Conservation (phyloP, 1,140 invertebrate genomes). For the Camponotus pennsylvanicus region DNA sequence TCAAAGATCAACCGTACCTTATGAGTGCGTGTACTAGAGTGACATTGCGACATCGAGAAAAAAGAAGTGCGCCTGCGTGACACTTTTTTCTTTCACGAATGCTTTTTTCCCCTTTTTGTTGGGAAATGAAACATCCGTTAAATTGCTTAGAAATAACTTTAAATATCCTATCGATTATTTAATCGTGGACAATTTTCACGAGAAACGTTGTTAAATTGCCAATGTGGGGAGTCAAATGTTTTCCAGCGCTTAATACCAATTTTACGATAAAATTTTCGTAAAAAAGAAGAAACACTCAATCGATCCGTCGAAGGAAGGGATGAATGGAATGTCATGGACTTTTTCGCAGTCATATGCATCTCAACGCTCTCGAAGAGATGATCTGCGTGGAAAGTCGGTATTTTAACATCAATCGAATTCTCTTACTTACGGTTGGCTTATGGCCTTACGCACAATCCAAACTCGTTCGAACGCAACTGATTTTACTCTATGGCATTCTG, state of each 20-base stretch:
- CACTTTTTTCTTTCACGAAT: neutral
- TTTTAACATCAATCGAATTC: slow-evolving; percentile 23
- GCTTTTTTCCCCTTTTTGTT: neutral
- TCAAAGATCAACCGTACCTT: neutral
- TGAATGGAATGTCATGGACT: neutral
- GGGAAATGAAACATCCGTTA: neutral
- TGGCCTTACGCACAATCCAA: slow-evolving; percentile 40
- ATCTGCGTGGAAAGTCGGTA: neutral
- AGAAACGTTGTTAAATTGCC: neutral
- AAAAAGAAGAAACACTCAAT: neutral
- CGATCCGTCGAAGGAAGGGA: neutral
- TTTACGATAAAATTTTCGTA: slow-evolving; percentile 7
- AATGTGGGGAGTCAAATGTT: neutral
- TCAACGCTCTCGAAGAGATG: neutral
- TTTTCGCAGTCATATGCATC: neutral
- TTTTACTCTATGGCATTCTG: slow-evolving; percentile 6
- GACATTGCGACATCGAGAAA: neutral
- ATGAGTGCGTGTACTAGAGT: neutral
- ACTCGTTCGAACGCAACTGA: slow-evolving; percentile 8
- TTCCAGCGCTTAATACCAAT: neutral
- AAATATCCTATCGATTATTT: neutral
- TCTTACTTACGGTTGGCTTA: neutral
- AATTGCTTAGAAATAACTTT: neutral
- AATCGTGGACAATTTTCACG: neutral
- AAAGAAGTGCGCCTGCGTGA: neutral